Percentiles rank a stretch among this genome's conserved stretches.
Conservation (phyloP, 2,888 invertebrate species). For the Plebejus argus region DNA sequence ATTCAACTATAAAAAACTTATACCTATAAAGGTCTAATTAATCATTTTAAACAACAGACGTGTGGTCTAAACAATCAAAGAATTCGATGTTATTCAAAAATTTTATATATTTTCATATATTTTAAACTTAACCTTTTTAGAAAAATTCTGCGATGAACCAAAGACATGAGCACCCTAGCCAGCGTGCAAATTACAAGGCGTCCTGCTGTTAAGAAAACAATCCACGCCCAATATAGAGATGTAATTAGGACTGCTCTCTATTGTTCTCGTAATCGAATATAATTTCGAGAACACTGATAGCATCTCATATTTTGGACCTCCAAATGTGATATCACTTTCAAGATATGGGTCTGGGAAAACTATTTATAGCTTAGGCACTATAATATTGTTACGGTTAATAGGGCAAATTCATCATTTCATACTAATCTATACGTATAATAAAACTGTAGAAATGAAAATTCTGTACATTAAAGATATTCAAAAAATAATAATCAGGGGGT, state of each 20-base stretch:
- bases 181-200: slow-evolving; percentile 39
- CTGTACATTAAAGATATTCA: too few species aligned
- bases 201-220: slow-evolving; percentile 39
- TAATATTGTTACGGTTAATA: not conserved
- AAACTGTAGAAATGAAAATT: too few species aligned
- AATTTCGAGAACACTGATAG: not conserved
- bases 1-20: too few species aligned
- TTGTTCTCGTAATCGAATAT: slow-evolving; percentile 6
- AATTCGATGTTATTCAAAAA: too few species aligned
- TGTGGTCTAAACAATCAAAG: too few species aligned
- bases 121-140: too few species aligned
- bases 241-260: slow-evolving; percentile 25
- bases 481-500: too few species aligned
- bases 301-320: not conserved
- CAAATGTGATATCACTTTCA: not conserved
- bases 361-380: not conserved
- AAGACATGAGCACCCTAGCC: slow-evolving; percentile 31
- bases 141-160: not conserved
- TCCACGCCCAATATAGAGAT: slow-evolving; percentile 32
- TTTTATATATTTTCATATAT: too few species aligned
- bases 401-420: too few species aligned
- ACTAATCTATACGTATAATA: too few species aligned
- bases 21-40: too few species aligned
- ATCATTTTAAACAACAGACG: too few species aligned
- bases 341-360: not conserved